Evolutionary conservation across 2,113 vertebrate genomes (phyloP).

Genomic region (Pteruthius melanotis): DNA sequence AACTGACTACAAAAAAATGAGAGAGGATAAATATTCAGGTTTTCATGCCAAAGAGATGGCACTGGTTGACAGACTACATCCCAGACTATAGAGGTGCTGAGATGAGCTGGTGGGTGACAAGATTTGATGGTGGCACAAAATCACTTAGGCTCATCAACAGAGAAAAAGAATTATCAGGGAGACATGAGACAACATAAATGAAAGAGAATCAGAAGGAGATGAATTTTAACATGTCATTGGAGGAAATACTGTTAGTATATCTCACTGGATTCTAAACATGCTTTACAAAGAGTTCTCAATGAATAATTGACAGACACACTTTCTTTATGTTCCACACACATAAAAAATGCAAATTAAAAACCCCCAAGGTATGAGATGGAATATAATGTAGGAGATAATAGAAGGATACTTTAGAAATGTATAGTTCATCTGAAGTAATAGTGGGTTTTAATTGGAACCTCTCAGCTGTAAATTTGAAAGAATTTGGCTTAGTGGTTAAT

Average conservation of each 20-base stretch:
- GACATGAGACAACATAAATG: not conserved
- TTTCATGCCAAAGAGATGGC: not conserved
- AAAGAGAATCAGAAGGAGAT: not conserved
- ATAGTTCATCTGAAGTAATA: not conserved
- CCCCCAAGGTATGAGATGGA: not conserved
- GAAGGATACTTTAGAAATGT: not conserved
- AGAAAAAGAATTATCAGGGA: not conserved
- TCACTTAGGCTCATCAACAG: not conserved
- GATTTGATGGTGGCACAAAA: not conserved
- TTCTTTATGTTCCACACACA: not conserved
- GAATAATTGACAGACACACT: not conserved
- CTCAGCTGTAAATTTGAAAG: not conserved
- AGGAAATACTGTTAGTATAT: not conserved
- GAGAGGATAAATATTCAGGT: not conserved
- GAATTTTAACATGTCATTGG: not conserved
- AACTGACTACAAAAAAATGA: not conserved
- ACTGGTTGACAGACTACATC: not conserved
- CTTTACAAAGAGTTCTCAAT: not conserved
- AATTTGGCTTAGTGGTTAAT: not conserved
- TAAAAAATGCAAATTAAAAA: not conserved
- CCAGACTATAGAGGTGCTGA: not conserved
- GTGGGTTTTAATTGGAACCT: not conserved
- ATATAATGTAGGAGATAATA: not conserved
- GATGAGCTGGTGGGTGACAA: not conserved
- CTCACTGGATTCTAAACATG: not conserved